phyloP scores from a whole-genome alignment of 2,888 invertebrate genomes.

The Gandaritis pyraliata region DNA sequence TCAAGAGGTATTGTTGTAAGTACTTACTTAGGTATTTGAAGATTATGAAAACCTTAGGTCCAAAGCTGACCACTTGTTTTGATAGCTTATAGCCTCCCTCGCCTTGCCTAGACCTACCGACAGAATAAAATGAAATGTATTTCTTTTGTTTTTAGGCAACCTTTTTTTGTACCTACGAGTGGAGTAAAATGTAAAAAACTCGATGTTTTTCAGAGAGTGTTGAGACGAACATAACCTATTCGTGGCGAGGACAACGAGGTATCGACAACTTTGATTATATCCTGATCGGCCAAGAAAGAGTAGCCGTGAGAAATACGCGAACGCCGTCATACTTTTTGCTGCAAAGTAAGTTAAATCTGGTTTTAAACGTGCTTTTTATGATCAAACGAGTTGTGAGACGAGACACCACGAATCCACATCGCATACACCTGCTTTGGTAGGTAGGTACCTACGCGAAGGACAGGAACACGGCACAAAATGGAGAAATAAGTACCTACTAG shows the following conservation, averaged over 20 bases:
- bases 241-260: conserved; percentile 61
- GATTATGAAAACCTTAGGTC: conserved; percentile 1
- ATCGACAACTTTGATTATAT: conserved; percentile 73
- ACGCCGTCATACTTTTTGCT: conserved; percentile 71
- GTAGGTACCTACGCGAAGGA: too few species aligned
- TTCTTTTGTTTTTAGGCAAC: too few species aligned
- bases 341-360: conserved; percentile 58
- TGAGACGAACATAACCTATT: conserved; percentile 73
- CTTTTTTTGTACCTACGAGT: too few species aligned
- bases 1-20: conserved; percentile 4
- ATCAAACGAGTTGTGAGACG: neutral
- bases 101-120: neutral
- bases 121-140: too few species aligned
- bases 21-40: neutral
- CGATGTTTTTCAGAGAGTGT: conserved; percentile 63
- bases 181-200: neutral
- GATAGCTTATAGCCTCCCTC: neutral
- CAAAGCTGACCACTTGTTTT: neutral
- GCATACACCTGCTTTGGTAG: too few species aligned
- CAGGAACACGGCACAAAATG: too few species aligned
- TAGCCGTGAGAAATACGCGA: conserved; percentile 68
- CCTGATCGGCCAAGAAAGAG: conserved; percentile 68
- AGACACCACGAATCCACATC: too few species aligned
- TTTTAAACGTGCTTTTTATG: conserved; percentile 7
- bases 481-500: too few species aligned